Conservation (phyloP, 2,888 invertebrate genomes). For the Melangyna quadrimaculata region DNA sequence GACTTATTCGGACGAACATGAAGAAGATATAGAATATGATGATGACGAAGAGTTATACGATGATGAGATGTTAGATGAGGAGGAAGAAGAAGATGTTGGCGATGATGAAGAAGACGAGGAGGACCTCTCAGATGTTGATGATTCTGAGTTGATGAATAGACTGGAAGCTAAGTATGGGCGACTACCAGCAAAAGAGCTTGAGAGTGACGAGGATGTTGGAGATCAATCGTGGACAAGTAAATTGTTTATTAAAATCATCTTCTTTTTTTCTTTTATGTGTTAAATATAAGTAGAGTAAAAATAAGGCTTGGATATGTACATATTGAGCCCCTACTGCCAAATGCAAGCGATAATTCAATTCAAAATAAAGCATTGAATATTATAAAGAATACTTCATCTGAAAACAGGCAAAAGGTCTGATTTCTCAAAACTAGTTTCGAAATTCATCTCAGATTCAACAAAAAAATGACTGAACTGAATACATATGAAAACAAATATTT, state of each 20-base stretch:
- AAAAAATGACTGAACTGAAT: too few species aligned
- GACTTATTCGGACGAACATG: constrained; percentile 73
- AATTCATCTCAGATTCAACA: too few species aligned
- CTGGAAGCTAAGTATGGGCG: constrained; percentile 89
- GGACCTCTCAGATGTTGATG: constrained; percentile 86
- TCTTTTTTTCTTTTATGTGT: background rate
- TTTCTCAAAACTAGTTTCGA: too few species aligned
- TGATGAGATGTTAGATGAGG: constrained; percentile 79
- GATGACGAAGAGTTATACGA: constrained; percentile 77
- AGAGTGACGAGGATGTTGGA: constrained; percentile 81
- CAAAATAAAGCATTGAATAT: too few species aligned
- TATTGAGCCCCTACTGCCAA: too few species aligned
- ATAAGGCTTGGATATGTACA: background rate
- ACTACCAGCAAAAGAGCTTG: constrained; percentile 83
- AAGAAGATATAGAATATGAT: constrained; percentile 77
- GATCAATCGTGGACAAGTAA: constrained; percentile 81
- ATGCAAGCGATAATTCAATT: too few species aligned
- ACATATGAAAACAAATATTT: too few species aligned
- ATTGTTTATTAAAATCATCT: constrained; percentile 4
- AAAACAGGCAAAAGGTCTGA: too few species aligned
- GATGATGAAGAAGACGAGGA: constrained; percentile 82
- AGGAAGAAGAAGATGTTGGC: constrained; percentile 80
- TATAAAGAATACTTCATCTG: too few species aligned
- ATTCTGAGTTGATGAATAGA: constrained; percentile 86
- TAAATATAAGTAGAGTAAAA: background rate